These are phyloP conservation scores for Cheilosia scutellata DNA, from an alignment of 2,888 invertebrate species.

Conservation along the genomic window DNA sequence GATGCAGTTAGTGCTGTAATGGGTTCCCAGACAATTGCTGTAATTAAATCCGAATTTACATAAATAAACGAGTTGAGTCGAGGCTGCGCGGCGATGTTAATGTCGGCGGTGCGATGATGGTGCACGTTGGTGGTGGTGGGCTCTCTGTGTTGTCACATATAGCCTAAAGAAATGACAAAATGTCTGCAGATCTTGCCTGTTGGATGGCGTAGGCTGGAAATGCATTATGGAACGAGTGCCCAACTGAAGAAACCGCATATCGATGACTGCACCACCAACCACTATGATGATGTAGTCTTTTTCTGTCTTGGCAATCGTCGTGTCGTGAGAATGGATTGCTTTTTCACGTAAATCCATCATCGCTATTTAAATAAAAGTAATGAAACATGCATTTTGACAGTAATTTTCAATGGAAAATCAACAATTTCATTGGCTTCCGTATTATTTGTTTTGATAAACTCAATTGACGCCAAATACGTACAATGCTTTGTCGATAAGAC, in stretches of 20 bases:
- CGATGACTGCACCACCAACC: conserved; percentile 19
- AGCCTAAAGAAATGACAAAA: conserved; percentile 66
- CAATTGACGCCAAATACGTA: not conserved
- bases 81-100: conserved; percentile 34
- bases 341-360: conserved; percentile 38
- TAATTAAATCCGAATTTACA: conserved; percentile 75
- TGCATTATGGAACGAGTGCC: conserved; percentile 45
- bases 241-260: conserved; percentile 63
- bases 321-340: conserved; percentile 54
- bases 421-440: not conserved
- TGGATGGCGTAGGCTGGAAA: conserved; percentile 56
- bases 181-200: conserved; percentile 55
- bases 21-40: conserved; percentile 69
- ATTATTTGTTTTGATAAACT: conserved; percentile 20
- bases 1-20: conserved; percentile 44
- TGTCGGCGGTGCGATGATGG: conserved; percentile 8
- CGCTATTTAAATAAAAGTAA: conserved; percentile 16
- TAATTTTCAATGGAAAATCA: not conserved
- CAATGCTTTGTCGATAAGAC: not conserved
- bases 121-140: conserved; percentile 26
- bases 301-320: conserved; percentile 56
- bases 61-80: conserved; percentile 66
- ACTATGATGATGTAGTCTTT: conserved; percentile 52
- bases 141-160: conserved; percentile 5
- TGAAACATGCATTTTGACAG: not conserved